Base-by-base conservation (phyloP, 2,797 vertebrate species). In the Nannoperca obscura region DNA sequence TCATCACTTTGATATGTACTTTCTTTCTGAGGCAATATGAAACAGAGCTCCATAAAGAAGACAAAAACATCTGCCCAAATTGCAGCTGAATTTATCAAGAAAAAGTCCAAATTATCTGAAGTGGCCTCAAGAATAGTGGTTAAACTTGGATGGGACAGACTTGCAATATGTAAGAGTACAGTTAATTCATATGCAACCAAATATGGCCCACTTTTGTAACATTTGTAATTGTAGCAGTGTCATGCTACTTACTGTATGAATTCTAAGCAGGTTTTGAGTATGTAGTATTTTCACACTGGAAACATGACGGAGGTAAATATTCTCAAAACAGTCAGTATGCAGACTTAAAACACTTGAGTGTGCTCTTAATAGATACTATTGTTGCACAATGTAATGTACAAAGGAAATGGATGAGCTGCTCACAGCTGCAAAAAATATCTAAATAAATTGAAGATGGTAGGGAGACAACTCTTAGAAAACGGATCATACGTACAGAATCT, bases 11-110 rank as follows among this genome's bases (percentile, higher is more conserved):
- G 12, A 60, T 76, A 3, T 42, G 17, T 34, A 50, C n/a, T 2
- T 63, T 65, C 7, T 36, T 57, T 54, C 54, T 80, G 11, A 67
- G 42, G 6, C 15, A 63, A 17, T 55, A 40, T 68, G n/a, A 66
- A 59, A 73, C 15, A 54, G 22, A 24, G 42, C 30, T 62, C 19
- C 12, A 38, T 30, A 8, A 40, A 20, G 27, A 53, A 32, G 11
- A 54, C 3, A 68, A 22, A 19, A 61, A 40, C 52, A 13, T 63
- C 15, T 49, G 7, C 7, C 5, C 14, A 40, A 32, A 22, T 50
- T 55, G 14, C 27, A 54, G 47, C 12, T 22, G 10, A 30, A 42
- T 50, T 38, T 9, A 52, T 57, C 14, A 38, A 20, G 11, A 69
- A 71, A 69, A 27, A 24, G 1, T 70, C 19, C 2, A 22, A 54